Conservation (phyloP, 2,797 vertebrate genomes). For the Poliocrania exsul region DNA sequence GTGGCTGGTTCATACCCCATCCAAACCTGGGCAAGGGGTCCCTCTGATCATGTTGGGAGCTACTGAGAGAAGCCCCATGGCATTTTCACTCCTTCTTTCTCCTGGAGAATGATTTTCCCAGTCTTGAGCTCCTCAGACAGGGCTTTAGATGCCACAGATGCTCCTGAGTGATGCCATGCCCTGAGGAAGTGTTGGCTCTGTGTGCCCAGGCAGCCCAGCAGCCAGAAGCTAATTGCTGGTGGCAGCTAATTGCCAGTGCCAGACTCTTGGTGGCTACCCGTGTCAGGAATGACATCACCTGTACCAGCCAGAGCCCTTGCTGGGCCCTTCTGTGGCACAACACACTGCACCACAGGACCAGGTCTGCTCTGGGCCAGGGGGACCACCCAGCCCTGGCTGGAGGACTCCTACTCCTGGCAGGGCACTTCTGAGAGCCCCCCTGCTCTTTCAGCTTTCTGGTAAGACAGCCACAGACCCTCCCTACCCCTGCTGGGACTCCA, state of each 20-base stretch:
- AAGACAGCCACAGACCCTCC: background rate
- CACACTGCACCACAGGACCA: accelerated
- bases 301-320: background rate
- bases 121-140: background rate
- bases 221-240: background rate
- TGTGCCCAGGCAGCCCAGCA: background rate
- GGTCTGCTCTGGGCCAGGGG: background rate
- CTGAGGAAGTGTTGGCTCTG: accelerated
- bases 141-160: background rate
- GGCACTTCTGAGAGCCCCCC: background rate
- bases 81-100: background rate
- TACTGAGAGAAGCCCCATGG: background rate
- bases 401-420: background rate
- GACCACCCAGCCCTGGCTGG: background rate
- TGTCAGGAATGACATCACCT: background rate
- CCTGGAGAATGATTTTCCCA: background rate
- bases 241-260: accelerated
- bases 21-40: background rate
- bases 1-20: background rate
- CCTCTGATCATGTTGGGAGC: accelerated
- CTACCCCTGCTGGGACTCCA: background rate
- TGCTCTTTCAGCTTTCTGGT: background rate
- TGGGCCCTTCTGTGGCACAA: background rate
- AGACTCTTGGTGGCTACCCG: accelerated
- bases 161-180: background rate